Conservation (phyloP, 2,113 vertebrate genomes). For the Axis porcinus region DNA sequence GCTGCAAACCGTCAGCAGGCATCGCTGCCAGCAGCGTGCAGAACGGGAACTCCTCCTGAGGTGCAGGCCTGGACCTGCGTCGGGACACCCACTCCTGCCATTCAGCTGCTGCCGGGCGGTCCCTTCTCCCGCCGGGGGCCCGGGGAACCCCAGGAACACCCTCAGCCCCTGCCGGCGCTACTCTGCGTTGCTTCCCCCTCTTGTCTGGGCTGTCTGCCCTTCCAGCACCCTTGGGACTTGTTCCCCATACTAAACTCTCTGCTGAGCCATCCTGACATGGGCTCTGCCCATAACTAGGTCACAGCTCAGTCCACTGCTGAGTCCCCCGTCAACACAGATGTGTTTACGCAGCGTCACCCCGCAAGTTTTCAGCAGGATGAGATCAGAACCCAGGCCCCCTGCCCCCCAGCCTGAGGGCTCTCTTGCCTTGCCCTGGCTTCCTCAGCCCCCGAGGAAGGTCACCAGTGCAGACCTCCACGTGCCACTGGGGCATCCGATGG, state of each 20-base stretch:
- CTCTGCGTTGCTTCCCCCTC: too few relatives aligned
- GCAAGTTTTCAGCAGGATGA: background rate
- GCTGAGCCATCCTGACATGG: accelerated
- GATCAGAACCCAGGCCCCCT: too few relatives aligned
- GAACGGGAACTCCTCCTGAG: accelerated
- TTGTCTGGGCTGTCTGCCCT: too few relatives aligned
- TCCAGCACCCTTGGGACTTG: background rate
- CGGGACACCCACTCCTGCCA: accelerated
- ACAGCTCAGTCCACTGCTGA: background rate
- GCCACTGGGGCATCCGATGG: background rate
- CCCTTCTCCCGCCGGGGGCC: background rate
- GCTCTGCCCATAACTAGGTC: background rate
- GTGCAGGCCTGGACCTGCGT: accelerated
- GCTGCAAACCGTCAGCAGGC: background rate
- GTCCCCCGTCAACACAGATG: accelerated
- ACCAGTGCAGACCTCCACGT: background rate
- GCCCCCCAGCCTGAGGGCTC: background rate
- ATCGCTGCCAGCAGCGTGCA: background rate
- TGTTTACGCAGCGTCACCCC: accelerated
- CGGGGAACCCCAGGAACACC: background rate
- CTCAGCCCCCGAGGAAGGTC: background rate
- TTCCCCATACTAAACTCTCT: background rate
- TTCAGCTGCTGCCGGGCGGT: background rate
- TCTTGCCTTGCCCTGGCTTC: background rate
- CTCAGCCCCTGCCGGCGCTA: accelerated